A percentile compares a stretch with the other conserved stretches of the same genome.
Evolutionary conservation across 2,797 vertebrate genomes (phyloP).

Genomic region (Eupleurogrammus muticus): DNA sequence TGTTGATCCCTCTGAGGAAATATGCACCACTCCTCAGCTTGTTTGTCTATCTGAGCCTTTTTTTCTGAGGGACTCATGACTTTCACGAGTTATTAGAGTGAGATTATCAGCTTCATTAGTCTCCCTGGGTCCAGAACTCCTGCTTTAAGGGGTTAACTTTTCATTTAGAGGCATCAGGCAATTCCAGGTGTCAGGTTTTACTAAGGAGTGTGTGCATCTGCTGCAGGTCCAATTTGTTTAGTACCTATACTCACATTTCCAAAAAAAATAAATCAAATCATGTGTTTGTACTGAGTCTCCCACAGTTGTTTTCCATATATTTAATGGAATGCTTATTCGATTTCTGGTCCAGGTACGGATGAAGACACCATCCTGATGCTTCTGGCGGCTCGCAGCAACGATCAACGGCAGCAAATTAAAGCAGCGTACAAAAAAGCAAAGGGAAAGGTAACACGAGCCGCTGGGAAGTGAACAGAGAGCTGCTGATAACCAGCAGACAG

Average conservation of each 20-base stretch:
- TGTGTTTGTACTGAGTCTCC: background rate
- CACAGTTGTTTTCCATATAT: background rate
- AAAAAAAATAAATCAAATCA: background rate
- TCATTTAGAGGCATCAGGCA: background rate
- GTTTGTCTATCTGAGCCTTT: constrained; percentile 23
- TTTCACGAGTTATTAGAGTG: constrained; percentile 31
- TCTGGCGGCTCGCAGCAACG: constrained; percentile 88
- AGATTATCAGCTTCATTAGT: background rate
- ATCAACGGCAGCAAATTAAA: constrained; percentile 92
- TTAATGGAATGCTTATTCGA: background rate
- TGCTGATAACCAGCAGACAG: constrained; percentile 13
- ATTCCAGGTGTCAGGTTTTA: background rate
- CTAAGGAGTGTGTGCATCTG: background rate
- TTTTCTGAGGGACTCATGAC: background rate
- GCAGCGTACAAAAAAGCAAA: constrained; percentile 90
- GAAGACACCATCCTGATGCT: constrained; percentile 91
- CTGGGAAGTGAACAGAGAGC: constrained; percentile 16
- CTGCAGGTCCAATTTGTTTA: background rate
- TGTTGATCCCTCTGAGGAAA: constrained; percentile 26
- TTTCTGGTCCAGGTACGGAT: constrained; percentile 88
- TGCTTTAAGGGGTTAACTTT: background rate
- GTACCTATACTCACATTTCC: background rate
- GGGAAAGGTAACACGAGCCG: constrained; percentile 87
- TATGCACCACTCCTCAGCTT: background rate
- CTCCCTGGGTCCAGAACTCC: constrained; percentile 8